These are phyloP conservation scores for Miltochrista miniata DNA, from an alignment of 2,888 invertebrate species.

Conservation along the genomic window DNA sequence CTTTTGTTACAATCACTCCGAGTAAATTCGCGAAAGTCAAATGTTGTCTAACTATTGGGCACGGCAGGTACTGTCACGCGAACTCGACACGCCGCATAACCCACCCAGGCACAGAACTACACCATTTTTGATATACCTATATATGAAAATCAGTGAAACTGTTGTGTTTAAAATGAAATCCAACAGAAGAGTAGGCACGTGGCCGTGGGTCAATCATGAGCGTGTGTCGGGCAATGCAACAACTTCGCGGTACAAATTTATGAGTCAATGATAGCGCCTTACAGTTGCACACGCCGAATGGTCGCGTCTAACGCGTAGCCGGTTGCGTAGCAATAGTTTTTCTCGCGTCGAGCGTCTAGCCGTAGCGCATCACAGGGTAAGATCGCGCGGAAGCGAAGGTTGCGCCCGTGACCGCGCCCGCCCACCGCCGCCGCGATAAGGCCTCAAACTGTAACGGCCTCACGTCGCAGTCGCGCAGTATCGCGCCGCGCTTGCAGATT, in stretches of 20 bases:
- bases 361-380: conserved; percentile 74
- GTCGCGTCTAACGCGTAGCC: conserved; percentile 44
- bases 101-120: conserved; percentile 30
- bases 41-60: conserved; percentile 71
- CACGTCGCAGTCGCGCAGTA: conserved; percentile 64
- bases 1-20: conserved; percentile 55
- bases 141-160: conserved; percentile 33
- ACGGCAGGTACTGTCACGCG: conserved; percentile 70
- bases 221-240: conserved; percentile 26
- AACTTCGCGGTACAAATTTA: conserved; percentile 28
- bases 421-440: conserved; percentile 58
- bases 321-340: conserved; percentile 52
- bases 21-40: conserved; percentile 69
- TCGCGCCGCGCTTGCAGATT: conserved; percentile 71
- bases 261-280: conserved; percentile 31
- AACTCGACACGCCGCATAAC: conserved; percentile 50
- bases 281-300: conserved; percentile 41
- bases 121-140: conserved; percentile 19
- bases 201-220: conserved; percentile 26
- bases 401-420: conserved; percentile 80
- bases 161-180: conserved; percentile 25
- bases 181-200: conserved; percentile 24
- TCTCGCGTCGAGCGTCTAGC: conserved; percentile 34
- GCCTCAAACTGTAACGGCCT: conserved; percentile 52
- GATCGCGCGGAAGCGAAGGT: conserved; percentile 76